Conservation (phyloP, 2,113 vertebrate species). For the Phaethornis superciliosus region DNA sequence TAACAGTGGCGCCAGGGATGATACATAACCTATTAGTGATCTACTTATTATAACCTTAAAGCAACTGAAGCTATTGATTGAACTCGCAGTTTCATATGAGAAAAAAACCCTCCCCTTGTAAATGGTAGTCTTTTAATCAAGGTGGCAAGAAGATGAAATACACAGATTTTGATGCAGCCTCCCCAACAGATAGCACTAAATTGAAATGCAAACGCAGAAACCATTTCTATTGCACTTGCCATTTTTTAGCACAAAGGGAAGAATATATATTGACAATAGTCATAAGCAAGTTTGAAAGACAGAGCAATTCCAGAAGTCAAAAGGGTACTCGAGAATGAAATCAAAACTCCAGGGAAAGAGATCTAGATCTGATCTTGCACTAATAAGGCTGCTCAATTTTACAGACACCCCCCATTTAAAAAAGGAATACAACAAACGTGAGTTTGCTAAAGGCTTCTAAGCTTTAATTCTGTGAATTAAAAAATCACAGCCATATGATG, state of each 20-base stretch:
- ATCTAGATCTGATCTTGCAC: neutral
- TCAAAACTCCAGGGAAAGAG: neutral
- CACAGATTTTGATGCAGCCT: neutral
- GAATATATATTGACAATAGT: neutral
- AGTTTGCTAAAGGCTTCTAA: neutral
- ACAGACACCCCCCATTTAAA: neutral
- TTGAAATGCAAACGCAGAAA: neutral
- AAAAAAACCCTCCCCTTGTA: neutral
- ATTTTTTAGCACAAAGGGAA: neutral
- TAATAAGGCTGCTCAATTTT: neutral
- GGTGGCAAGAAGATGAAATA: neutral
- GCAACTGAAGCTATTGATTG: neutral
- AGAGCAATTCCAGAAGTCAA: neutral
- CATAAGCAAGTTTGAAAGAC: neutral
- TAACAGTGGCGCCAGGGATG: neutral
- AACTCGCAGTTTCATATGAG: neutral
- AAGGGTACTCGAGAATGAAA: accelerated
- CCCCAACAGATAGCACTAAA: neutral
- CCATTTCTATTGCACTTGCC: neutral
- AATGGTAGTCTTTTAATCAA: neutral
- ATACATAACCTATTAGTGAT: neutral
- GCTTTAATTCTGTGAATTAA: neutral
- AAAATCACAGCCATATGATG: neutral
- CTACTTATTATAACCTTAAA: neutral
- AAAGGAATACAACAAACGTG: neutral